Evolutionary conservation across 92 coral and sea anemone species (phyloP).

Genomic region (Ricordea florida): DNA sequence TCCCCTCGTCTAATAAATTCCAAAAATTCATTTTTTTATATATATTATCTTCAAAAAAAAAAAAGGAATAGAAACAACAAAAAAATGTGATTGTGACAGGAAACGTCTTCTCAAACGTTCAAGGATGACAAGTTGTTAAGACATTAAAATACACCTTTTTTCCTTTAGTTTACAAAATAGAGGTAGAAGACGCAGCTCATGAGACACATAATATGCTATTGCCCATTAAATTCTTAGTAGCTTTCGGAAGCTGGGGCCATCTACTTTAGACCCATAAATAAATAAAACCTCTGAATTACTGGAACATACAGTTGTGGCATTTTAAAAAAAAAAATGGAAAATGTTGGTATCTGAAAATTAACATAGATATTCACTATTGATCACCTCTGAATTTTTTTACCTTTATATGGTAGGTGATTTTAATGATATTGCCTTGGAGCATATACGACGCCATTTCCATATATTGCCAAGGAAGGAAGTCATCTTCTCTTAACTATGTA

Average conservation of each 20-base stretch:
- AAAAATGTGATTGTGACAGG: constrained; percentile 16
- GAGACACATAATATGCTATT: constrained; percentile 3
- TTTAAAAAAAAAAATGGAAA: background rate
- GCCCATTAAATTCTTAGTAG: background rate
- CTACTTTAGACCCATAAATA: background rate
- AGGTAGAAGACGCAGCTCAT: constrained; percentile 16
- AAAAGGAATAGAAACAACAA: constrained; percentile 18
- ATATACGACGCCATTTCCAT: too few species aligned
- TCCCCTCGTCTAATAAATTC: background rate
- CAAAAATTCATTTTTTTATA: constrained; percentile 11
- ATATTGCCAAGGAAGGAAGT: too few species aligned
- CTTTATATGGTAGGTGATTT: too few species aligned
- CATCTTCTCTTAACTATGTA: too few species aligned
- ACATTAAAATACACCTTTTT: constrained; percentile 9
- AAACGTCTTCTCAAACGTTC: constrained; percentile 20
- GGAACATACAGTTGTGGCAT: constrained; percentile 17
- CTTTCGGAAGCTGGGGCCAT: constrained; percentile 7
- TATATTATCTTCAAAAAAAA: constrained; percentile 3
- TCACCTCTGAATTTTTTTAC: too few species aligned
- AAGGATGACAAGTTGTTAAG: constrained; percentile 9
- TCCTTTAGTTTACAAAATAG: constrained; percentile 9
- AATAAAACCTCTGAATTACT: constrained; percentile 20
- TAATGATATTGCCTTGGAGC: constrained; percentile 5
- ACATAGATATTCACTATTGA: too few species aligned
- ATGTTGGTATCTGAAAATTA: too few species aligned